Evolutionary conservation across 92 coral and sea anemone genomes (phyloP), one percentile per base, ranked within the genome.

Genomic region (Parazoanthus atlanticus): DNA sequence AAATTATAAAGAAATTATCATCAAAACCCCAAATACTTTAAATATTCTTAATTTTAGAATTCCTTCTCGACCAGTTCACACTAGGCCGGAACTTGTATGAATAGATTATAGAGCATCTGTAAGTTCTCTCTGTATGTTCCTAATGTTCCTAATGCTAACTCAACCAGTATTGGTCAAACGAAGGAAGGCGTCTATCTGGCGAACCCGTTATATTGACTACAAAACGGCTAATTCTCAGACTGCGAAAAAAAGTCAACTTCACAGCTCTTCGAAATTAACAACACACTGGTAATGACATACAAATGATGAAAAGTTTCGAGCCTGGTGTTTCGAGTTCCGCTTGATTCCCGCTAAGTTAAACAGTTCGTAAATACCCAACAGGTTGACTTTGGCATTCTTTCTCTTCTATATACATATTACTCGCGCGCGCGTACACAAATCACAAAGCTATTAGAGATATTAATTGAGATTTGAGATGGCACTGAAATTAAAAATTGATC

Each of bases 201-300:
- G 38, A 72, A 72, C 34, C 7, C 76, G 9, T 72, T 72, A 10
- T 32, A 10, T 72, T 72, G 76, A 72, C 23, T 29, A 72, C 76
- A 72, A 72, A 29, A 36, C 17, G 7, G 38, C 5, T 12, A 72
- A 32, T 32, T 72, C 38, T 72, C 38, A 72, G 36, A 32, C 33
- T 15, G 38, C 33, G 76, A 72, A 72, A 30, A 29, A 23, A 72
- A 72, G 10, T 72, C 21, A 72, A 11, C 23, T 72, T 29, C 76
- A 72, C 76, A 29, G 76, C 30, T 29, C 1, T 72, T 72, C 9
- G 38, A 72, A 31, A 61, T 61, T 61, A 61, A 61, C 69, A 61
- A 61, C 69, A 28, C 69, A 61, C 69, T 61, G 21, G 69, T 61
- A 61, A 72, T 72, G 76, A 72, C 76, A 32, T 72, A 72, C 21